Conservation (phyloP, 2,113 vertebrate genomes). For the Myrmecobius fasciatus region DNA sequence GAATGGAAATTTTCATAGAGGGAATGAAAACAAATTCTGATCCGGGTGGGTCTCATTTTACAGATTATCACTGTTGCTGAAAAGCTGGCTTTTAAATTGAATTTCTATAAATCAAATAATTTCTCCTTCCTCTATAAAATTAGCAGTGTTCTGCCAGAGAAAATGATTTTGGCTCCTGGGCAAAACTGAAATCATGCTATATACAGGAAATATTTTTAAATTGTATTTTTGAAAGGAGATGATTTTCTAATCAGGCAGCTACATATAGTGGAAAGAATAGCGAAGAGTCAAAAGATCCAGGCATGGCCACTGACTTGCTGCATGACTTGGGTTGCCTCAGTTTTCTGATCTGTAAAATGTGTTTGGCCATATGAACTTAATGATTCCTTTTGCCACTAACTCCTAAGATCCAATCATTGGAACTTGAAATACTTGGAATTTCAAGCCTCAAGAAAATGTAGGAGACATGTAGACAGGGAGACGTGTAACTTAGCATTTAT, state of each 20-base stretch:
- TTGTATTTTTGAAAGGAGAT: neutral
- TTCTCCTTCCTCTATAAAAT: neutral
- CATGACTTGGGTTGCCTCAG: neutral
- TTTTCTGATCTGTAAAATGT: neutral
- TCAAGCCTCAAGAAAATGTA: too few species aligned
- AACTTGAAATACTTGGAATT: rapidly evolving
- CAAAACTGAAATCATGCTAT: neutral
- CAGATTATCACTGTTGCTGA: neutral
- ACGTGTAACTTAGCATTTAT: too few species aligned
- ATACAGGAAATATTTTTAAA: neutral
- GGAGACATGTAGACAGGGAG: too few species aligned
- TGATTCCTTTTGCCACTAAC: neutral
- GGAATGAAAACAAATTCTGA: neutral
- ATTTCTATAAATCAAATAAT: neutral
- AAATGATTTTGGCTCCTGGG: neutral
- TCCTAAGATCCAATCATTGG: rapidly evolving
- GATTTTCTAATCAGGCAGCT: neutral
- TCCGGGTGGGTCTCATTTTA: neutral
- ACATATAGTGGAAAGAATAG: neutral
- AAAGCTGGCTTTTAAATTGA: neutral
- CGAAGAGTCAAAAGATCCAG: neutral
- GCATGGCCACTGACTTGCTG: neutral
- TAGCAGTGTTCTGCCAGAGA: neutral
- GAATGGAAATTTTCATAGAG: neutral
- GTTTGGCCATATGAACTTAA: neutral